phyloP scores from a whole-genome alignment of 2,113 vertebrate species.

The Glaucomys volans region DNA sequence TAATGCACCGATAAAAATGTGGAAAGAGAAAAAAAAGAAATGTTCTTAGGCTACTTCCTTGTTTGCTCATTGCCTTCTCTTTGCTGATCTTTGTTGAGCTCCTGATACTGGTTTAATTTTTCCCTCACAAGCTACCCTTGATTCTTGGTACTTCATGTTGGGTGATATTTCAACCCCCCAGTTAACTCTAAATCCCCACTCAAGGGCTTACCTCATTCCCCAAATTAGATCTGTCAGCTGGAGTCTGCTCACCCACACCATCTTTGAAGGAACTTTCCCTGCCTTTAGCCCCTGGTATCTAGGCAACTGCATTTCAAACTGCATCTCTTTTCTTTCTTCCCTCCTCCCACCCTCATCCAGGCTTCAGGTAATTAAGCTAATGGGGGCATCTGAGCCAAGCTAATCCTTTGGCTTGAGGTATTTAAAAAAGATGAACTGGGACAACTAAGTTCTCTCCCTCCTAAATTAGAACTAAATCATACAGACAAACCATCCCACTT shows the following conservation, averaged over 20 bases:
- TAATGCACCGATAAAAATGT: too few species aligned
- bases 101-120: background rate
- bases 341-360: background rate
- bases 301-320: background rate
- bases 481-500: background rate
- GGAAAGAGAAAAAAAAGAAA: background rate
- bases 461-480: slow-evolving; percentile 42
- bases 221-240: background rate
- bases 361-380: slow-evolving; percentile 53
- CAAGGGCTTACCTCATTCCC: background rate
- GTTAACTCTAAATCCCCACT: background rate
- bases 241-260: background rate
- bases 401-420: slow-evolving; percentile 30
- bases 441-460: slow-evolving; percentile 32
- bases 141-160: background rate
- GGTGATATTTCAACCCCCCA: background rate
- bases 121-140: background rate
- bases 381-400: background rate
- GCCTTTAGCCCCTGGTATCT: background rate
- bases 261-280: background rate
- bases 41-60: background rate
- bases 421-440: background rate
- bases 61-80: background rate
- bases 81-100: background rate
- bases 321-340: background rate